Evolutionary conservation across 2,113 vertebrate species (phyloP).

Genomic region (Pseudopodoces humilis): DNA sequence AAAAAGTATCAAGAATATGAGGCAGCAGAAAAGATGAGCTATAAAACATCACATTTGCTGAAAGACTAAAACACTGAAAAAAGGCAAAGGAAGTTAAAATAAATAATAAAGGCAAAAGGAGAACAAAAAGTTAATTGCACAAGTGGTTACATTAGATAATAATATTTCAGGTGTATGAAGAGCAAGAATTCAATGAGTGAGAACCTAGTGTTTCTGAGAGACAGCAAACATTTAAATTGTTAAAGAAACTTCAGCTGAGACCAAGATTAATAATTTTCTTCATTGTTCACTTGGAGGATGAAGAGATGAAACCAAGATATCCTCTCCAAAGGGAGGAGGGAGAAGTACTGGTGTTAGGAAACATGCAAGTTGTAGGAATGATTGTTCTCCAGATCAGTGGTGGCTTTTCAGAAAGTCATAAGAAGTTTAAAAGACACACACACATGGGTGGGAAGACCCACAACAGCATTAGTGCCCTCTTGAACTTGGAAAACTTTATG

Average conservation of each 20-base stretch:
- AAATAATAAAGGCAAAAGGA: not conserved
- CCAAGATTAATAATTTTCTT: not conserved
- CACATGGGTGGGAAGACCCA: not conserved
- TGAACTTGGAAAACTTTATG: not conserved
- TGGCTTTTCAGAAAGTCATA: not conserved
- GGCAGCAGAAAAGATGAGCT: not conserved
- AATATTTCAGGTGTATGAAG: not conserved
- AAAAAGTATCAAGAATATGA: not conserved
- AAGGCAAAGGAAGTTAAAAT: not conserved
- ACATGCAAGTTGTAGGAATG: not conserved
- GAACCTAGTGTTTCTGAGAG: not conserved
- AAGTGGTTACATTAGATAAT: not conserved
- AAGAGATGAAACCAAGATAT: not conserved
- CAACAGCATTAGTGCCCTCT: not conserved
- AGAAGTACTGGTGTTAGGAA: not conserved
- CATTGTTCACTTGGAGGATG: not conserved
- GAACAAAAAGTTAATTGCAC: not conserved
- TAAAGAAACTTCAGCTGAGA: not conserved
- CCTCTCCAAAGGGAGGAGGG: not conserved
- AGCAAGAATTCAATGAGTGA: not conserved
- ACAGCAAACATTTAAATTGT: not conserved
- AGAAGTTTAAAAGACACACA: not conserved
- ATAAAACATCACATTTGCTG: not conserved
- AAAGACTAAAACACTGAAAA: not conserved
- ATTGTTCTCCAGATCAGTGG: not conserved